Base-by-base conservation (phyloP, 2,113 vertebrate genomes). In the Taxidea taxus region DNA sequence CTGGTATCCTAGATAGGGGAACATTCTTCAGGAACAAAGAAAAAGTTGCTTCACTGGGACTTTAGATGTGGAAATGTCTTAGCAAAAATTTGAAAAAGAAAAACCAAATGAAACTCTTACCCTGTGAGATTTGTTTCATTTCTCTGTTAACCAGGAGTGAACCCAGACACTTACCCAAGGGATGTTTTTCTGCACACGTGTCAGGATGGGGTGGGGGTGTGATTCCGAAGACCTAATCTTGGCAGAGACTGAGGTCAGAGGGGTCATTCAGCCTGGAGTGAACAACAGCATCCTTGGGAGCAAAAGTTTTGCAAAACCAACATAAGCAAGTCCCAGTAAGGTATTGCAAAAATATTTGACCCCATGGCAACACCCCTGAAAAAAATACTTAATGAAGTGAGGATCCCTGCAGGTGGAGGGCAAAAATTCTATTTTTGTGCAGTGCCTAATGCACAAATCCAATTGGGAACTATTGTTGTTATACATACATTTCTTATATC, bases 31-130 rank as follows among this genome's bases (percentile, higher is more conserved):
- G 39, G 16, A 87, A 77, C n/a, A 68, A 62, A 68, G 70, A 39
- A 90, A 25, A 49, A 37, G 7, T 39, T 64, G 58, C 20, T 91
- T 77, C 58, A 15, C 21, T 60, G 29, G 34, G 27, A 56, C 34
- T 47, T 95, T 34, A 42, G 4, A 42, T 23, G 29, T 34, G 90
- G 42, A 96, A 60, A 1, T 21, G 1, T 29, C 51, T 78, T 27
- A 44, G 60, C n/a, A 91, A 92, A 95, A 75, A 20, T 49, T 25
- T 88, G 27, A 62, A 44, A 83, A 51, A 37, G 6, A 37, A 82
- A 90, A 96, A 29, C 15, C 23, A 62, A 96, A 92, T 27, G 31
- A 58, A 87, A 84, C 18, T 15, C 49, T 31, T 21, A 18, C 58
- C 80, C 25, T 58, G 6, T 34, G 37, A 90, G 5, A 68, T 12